Conservation (phyloP, 2,888 invertebrate genomes). For the Smittia aterrima region DNA sequence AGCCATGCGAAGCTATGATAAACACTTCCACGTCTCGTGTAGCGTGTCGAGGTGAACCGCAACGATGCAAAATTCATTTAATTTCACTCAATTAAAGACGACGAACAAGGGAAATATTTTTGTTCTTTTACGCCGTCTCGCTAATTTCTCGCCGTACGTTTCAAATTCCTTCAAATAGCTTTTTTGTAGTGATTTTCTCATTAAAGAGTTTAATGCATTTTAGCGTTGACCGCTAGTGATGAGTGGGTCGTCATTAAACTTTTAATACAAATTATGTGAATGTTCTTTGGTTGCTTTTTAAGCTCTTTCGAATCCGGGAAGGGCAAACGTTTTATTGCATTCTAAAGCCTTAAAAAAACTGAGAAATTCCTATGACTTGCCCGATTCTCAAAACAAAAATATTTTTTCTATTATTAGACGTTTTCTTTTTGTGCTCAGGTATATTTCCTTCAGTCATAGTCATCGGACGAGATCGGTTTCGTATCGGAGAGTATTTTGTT, state of each 20-base stretch:
- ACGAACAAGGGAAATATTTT: background rate
- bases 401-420: constrained; percentile 37
- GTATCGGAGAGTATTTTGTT: background rate
- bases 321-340: too few relatives aligned
- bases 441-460: background rate
- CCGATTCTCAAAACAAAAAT: constrained; percentile 16
- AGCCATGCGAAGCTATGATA: too few relatives aligned
- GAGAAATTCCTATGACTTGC: constrained; percentile 9
- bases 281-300: too few relatives aligned
- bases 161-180: background rate
- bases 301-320: too few relatives aligned
- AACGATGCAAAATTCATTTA: background rate
- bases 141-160: background rate
- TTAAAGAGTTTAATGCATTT: too few relatives aligned
- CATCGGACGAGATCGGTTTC: background rate
- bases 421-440: constrained; percentile 34
- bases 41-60: background rate
- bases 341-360: too few relatives aligned
- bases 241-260: too few relatives aligned
- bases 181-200: background rate
- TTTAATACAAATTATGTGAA: too few relatives aligned
- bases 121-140: background rate
- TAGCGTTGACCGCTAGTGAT: too few relatives aligned
- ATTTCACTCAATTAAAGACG: background rate
- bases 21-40: background rate